phyloP scores from a whole-genome alignment of 2,797 vertebrate genomes.

The Tokudaia tokunoshimensis region DNA sequence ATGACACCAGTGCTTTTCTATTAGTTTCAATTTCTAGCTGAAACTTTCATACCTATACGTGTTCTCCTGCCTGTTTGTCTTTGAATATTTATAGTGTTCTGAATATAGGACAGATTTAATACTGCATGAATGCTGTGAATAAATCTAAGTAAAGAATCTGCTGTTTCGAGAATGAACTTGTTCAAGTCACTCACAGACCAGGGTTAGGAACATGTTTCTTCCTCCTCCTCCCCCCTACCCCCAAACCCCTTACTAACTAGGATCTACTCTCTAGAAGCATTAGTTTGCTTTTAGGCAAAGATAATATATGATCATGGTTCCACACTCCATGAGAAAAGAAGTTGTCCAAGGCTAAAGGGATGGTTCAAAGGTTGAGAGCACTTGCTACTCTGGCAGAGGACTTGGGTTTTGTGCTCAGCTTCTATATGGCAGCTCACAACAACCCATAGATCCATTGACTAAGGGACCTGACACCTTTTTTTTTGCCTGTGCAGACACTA shows the following conservation, averaged over 20 bases:
- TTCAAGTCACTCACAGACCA: neutral
- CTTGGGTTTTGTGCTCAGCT: neutral
- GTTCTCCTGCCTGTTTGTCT: neutral
- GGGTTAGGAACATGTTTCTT: neutral
- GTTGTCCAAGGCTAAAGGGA: neutral
- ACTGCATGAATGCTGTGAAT: neutral
- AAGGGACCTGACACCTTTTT: too few relatives aligned
- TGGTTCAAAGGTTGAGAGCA: neutral
- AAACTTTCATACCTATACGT: neutral
- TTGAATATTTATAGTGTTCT: neutral
- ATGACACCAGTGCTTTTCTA: neutral
- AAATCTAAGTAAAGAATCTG: neutral
- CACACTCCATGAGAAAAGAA: neutral
- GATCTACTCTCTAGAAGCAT: neutral
- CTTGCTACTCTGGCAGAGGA: neutral
- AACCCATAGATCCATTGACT: neutral
- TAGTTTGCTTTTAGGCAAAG: neutral
- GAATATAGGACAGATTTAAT: neutral
- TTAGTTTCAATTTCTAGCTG: neutral
- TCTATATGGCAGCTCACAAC: neutral
- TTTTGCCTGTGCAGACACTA: neutral
- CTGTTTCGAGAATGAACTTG: constrained; percentile 7
- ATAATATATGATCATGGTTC: neutral
- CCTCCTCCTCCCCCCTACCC: too few relatives aligned
- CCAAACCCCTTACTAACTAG: fast-evolving